Base-by-base conservation (phyloP, 2,797 vertebrate species). In the Clamator glandarius region DNA sequence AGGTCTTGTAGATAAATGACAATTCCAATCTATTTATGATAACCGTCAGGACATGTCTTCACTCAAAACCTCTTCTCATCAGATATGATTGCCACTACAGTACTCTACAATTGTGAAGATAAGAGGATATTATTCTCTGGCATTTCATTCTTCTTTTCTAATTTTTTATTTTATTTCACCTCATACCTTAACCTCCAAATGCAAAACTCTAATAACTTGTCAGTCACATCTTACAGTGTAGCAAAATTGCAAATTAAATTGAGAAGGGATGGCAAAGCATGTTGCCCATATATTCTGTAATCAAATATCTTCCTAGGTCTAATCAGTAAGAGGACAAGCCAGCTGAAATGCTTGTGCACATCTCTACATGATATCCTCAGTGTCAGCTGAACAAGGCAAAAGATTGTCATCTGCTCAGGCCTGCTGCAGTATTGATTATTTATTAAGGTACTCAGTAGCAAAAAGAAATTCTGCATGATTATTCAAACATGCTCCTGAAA, bases 361-460 rank as follows among this genome's bases (percentile, higher is more conserved):
- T 96, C 82, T 96, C 97, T 96, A 66, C 87, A 94, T 93, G 61
- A 96, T 97, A 94, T 93, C 92, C 94, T 95, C 84, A 85, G 75
- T 96, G 78, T 96, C 79, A 78, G 78, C 80, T 96, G 92, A 97
- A 92, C 80, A 91, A 93, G 95, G 91, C 46, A 69, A 96, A 96
- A 91, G 62, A 94, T 81, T 87, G 48, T 67, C 77, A 92, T 97
- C 87, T 96, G 97, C 87, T 87, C 93, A 96, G 95, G 87, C 96
- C 89, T 89, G 64, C 85, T 95, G 89, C 96, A 96, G 93, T 98
- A 99, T 99, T 98, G 99, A 99, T 99, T 98, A 93, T 98, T 98
- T 98, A 98, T 98, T 97, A 98, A 97, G 95, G 95, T 98, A 97
- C 92, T 97, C 96, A 97, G 93, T 87, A 95, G 78, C 95, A 82